Percentiles rank a stretch among this genome's conserved stretches.
phyloP scores from a whole-genome alignment of 2,113 vertebrate genomes.

The Syrrhaptes paradoxus region DNA sequence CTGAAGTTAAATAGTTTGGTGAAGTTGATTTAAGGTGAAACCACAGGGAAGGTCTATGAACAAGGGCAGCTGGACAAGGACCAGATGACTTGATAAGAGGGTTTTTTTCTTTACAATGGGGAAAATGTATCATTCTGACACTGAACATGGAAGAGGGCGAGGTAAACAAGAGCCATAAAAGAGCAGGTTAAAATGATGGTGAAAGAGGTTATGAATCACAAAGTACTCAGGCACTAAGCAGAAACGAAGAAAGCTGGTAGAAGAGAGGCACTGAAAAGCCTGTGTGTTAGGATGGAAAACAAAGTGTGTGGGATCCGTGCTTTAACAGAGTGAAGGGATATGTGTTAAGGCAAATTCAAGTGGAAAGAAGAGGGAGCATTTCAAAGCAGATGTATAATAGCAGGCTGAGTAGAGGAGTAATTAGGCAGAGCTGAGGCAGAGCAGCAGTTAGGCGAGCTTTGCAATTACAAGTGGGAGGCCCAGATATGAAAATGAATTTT shows the following conservation, averaged over 20 bases:
- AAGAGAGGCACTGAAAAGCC: neutral
- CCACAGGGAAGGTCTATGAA: neutral
- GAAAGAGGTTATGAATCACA: neutral
- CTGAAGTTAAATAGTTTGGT: neutral
- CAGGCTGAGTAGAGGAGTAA: constrained; percentile 46
- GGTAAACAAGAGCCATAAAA: neutral
- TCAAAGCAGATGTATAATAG: constrained; percentile 46
- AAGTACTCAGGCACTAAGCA: neutral
- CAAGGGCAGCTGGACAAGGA: neutral
- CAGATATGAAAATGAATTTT: constrained; percentile 64
- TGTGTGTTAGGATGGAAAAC: neutral
- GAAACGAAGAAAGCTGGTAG: neutral
- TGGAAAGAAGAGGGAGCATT: constrained; percentile 33
- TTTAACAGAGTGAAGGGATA: neutral
- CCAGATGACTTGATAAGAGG: neutral
- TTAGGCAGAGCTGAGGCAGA: constrained; percentile 48
- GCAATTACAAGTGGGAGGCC: constrained; percentile 64
- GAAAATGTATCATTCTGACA: neutral
- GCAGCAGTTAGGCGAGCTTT: constrained; percentile 32
- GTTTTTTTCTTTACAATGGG: neutral
- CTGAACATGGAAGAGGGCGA: neutral
- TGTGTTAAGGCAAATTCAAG: constrained; percentile 42
- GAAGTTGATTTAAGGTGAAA: neutral
- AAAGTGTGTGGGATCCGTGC: neutral
- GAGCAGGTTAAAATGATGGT: neutral